Conservation (phyloP, 2,113 vertebrate genomes). For the Muscicapa adusta region DNA sequence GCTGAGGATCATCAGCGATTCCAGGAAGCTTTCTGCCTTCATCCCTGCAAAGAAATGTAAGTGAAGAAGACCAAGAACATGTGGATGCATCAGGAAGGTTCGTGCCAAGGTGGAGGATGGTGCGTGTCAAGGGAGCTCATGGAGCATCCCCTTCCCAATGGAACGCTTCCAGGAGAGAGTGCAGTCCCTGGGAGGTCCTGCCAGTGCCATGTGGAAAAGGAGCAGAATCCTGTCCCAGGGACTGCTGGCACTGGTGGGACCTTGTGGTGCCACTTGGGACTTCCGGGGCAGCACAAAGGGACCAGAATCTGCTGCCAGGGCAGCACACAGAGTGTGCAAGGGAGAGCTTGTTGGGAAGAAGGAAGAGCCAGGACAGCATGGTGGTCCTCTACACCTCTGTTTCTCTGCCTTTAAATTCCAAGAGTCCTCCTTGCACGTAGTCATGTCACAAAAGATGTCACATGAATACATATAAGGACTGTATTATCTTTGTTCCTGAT, state of each 20-base stretch:
- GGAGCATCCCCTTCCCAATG: neutral
- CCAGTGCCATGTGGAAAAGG: neutral
- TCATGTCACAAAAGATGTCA: neutral
- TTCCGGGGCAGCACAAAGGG: neutral
- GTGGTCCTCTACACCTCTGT: neutral
- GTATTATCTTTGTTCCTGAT: neutral
- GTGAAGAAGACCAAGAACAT: neutral
- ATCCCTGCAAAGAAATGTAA: slow-evolving; percentile 32
- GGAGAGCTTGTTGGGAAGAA: neutral
- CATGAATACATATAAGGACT: neutral
- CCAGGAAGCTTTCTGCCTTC: slow-evolving; percentile 20
- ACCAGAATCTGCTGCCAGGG: neutral
- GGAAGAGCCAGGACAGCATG: neutral
- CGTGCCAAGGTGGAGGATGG: neutral
- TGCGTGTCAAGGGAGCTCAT: rapidly evolving
- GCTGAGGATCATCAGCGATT: neutral
- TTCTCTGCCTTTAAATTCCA: neutral
- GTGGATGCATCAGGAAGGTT: neutral
- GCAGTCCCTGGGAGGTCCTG: neutral
- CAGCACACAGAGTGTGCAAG: neutral
- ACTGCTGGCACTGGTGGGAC: neutral
- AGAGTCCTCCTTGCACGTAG: neutral
- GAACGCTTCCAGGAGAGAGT: rapidly evolving
- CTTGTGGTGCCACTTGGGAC: neutral
- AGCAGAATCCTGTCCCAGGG: neutral